phyloP scores from a whole-genome alignment of 2,888 invertebrate species.

The Nymphalis c-album region DNA sequence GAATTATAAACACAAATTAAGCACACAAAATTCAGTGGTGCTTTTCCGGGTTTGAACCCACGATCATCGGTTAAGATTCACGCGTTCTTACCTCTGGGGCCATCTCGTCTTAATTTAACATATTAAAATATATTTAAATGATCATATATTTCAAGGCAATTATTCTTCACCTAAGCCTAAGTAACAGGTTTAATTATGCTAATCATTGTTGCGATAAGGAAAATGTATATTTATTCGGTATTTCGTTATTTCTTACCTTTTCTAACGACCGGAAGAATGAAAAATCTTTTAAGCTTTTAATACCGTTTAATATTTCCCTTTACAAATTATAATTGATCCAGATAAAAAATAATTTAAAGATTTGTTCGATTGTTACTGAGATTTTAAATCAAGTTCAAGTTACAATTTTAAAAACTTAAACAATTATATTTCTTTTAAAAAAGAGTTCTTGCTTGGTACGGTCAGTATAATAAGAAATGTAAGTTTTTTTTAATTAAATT shows the following conservation, averaged over 20 bases:
- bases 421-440: not conserved
- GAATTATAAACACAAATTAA: too few relatives aligned
- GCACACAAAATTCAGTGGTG: too few relatives aligned
- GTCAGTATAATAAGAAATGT: too few relatives aligned
- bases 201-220: constrained; percentile 30
- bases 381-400: not conserved
- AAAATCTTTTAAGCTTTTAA: constrained; percentile 34
- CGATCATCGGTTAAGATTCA: too few relatives aligned
- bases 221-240: constrained; percentile 22
- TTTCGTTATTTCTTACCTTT: constrained; percentile 29
- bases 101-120: too few relatives aligned
- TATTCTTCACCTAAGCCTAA: constrained; percentile 23
- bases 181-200: constrained; percentile 33
- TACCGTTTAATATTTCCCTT: constrained; percentile 28
- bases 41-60: too few relatives aligned
- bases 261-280: constrained; percentile 25
- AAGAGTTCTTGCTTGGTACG: too few relatives aligned
- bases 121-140: too few relatives aligned
- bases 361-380: constrained; percentile 18
- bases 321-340: constrained; percentile 29
- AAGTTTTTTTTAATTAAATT: too few relatives aligned
- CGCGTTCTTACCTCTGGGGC: too few relatives aligned
- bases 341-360: constrained; percentile 9
- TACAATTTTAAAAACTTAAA: not conserved
- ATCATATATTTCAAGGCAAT: constrained; percentile 2